Conservation (phyloP, 2,888 invertebrate species). For the Xylota segnis region DNA sequence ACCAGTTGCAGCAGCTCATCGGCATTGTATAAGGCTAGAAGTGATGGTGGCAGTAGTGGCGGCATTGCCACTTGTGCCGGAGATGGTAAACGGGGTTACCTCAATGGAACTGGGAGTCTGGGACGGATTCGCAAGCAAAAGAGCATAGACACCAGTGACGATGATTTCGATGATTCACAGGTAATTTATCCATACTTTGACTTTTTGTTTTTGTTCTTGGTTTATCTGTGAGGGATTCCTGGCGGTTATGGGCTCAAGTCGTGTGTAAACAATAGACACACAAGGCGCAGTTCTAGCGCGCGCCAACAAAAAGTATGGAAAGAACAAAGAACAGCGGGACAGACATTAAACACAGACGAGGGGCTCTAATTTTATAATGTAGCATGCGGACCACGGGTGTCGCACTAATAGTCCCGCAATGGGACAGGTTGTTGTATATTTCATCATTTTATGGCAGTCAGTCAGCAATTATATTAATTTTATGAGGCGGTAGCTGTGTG, state of each 20-base stretch:
- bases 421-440: slow-evolving; percentile 11
- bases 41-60: slow-evolving; percentile 68
- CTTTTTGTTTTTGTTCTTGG: slow-evolving; percentile 44
- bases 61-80: slow-evolving; percentile 71
- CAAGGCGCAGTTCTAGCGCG: slow-evolving; percentile 1
- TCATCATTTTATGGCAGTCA: slow-evolving; percentile 31
- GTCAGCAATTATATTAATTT: slow-evolving; percentile 34
- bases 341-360: slow-evolving; percentile 26
- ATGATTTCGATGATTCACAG: slow-evolving; percentile 86
- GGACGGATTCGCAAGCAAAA: slow-evolving; percentile 82
- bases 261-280: slow-evolving; percentile 50
- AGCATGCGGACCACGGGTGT: neutral
- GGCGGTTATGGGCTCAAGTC: slow-evolving; percentile 38
- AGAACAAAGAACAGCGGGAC: slow-evolving; percentile 48
- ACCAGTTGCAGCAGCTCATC: slow-evolving; percentile 76
- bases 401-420: slow-evolving; percentile 34
- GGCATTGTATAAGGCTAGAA: slow-evolving; percentile 67
- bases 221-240: neutral
- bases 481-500: slow-evolving; percentile 13
- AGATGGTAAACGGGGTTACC: slow-evolving; percentile 77
- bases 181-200: slow-evolving; percentile 81
- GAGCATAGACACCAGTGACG: slow-evolving; percentile 84
- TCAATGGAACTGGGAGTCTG: slow-evolving; percentile 83
- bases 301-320: slow-evolving; percentile 13
- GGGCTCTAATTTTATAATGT: slow-evolving; percentile 36